Evolutionary conservation across 2,888 invertebrate genomes (phyloP).

Genomic region (Dicranocentrus wangi): DNA sequence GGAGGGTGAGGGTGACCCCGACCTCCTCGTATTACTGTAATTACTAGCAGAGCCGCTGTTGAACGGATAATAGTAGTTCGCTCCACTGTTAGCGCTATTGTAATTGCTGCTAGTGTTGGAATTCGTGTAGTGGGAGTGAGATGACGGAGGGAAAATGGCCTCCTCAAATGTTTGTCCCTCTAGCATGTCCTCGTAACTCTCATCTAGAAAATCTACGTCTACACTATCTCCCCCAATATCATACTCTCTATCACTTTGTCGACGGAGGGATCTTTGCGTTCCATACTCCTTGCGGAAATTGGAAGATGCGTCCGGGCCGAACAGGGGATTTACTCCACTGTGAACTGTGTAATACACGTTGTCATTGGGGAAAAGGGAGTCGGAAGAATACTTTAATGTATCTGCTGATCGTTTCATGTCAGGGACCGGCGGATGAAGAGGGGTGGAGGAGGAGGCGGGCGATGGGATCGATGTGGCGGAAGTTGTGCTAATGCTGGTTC

Average conservation of each 20-base stretch:
- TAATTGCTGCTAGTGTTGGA: slow-evolving; percentile 19
- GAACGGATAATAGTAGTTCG: slow-evolving; percentile 43
- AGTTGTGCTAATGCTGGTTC: not conserved
- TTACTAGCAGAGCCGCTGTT: slow-evolving; percentile 35
- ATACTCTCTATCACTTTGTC: slow-evolving; percentile 23
- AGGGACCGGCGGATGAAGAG: no score
- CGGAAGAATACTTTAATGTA: not conserved
- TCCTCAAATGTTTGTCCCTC: slow-evolving; percentile 55
- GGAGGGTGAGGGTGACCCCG: slow-evolving; percentile 36
- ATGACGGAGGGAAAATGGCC: slow-evolving; percentile 28
- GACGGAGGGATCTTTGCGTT: not conserved
- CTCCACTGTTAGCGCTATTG: not conserved
- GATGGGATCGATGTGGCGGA: not conserved
- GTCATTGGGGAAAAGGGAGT: slow-evolving; percentile 16
- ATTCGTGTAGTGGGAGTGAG: not conserved
- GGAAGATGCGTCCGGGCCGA: not conserved
- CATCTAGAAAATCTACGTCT: slow-evolving; percentile 54
- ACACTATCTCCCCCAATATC: slow-evolving; percentile 34
- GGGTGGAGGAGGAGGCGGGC: no score
- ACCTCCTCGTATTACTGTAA: slow-evolving; percentile 54
- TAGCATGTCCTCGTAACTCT: slow-evolving; percentile 56
- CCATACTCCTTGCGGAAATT: not conserved
- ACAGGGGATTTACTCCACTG: slow-evolving; percentile 36
- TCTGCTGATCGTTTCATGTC: slow-evolving; percentile 40
- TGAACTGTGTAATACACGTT: slow-evolving; percentile 64